These are phyloP conservation scores for Solea solea DNA, from an alignment of 2,113 vertebrate species.

Conservation along the genomic window DNA sequence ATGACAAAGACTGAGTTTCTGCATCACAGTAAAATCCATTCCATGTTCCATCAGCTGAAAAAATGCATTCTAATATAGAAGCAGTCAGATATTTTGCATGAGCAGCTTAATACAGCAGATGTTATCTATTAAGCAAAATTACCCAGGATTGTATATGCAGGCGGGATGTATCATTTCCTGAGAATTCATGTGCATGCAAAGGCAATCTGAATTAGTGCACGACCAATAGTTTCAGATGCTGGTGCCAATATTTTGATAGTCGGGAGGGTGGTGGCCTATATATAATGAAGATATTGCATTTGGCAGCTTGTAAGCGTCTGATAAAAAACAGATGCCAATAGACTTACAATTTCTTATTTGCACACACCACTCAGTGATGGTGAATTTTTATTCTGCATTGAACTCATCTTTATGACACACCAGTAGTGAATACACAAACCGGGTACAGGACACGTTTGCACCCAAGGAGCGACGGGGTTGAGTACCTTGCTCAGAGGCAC, in stretches of 20 bases:
- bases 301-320: no score
- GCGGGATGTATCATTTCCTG: background rate
- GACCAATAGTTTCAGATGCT: background rate
- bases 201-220: background rate
- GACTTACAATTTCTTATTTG: no score
- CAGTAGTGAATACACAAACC: no score
- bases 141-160: background rate
- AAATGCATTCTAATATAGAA: background rate
- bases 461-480: no score
- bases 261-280: background rate
- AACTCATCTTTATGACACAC: no score
- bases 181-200: background rate
- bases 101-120: background rate
- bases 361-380: no score
- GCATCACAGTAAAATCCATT: background rate
- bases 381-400: no score
- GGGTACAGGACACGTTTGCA: no score
- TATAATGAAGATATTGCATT: background rate
- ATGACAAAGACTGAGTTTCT: background rate
- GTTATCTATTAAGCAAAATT: slow-evolving; percentile 1
- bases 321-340: no score
- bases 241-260: background rate
- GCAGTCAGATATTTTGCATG: background rate
- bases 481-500: no score
- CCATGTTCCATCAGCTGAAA: background rate